Percentiles rank a stretch among this genome's conserved stretches.
These are phyloP conservation scores for Nyctalus aviator DNA, from an alignment of 2,797 vertebrate genomes.

Conservation along the genomic window DNA sequence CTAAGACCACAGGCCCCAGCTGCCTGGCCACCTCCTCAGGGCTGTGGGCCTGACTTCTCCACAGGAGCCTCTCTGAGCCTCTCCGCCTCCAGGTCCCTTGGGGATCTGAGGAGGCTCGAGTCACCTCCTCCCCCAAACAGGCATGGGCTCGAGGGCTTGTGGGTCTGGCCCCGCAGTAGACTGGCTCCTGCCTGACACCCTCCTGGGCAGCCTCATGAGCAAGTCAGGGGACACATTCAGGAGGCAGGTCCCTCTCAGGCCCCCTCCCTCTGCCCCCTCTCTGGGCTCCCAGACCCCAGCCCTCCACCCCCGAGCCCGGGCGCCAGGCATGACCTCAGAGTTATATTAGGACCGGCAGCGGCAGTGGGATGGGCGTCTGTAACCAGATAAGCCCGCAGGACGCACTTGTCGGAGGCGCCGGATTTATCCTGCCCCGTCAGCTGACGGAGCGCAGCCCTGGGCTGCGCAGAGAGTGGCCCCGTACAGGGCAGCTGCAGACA, in stretches of 20 bases:
- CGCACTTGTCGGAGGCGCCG: conserved; percentile 74
- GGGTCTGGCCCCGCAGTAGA: not conserved
- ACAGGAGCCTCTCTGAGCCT: no score
- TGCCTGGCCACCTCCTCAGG: not conserved
- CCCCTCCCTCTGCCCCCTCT: accelerated
- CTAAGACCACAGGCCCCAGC: not conserved
- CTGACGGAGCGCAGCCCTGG: conserved; percentile 72
- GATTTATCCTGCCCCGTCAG: conserved; percentile 80
- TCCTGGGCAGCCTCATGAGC: accelerated
- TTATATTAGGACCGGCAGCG: conserved; percentile 75
- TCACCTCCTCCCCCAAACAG: not conserved
- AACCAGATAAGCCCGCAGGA: conserved; percentile 78
- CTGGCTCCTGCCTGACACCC: not conserved
- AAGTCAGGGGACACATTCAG: not conserved
- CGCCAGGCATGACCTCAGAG: conserved; percentile 70
- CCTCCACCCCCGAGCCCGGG: accelerated
- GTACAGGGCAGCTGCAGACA: not conserved
- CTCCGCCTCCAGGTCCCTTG: no score
- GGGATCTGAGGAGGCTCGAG: accelerated
- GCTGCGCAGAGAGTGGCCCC: not conserved
- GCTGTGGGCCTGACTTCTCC: not conserved
- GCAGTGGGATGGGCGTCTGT: conserved; percentile 61
- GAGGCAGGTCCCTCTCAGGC: not conserved
- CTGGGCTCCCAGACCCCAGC: not conserved
- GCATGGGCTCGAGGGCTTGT: accelerated